These are phyloP conservation scores for Peromyscus eremicus DNA, from an alignment of 2,797 vertebrate species.

Conservation along the genomic window DNA sequence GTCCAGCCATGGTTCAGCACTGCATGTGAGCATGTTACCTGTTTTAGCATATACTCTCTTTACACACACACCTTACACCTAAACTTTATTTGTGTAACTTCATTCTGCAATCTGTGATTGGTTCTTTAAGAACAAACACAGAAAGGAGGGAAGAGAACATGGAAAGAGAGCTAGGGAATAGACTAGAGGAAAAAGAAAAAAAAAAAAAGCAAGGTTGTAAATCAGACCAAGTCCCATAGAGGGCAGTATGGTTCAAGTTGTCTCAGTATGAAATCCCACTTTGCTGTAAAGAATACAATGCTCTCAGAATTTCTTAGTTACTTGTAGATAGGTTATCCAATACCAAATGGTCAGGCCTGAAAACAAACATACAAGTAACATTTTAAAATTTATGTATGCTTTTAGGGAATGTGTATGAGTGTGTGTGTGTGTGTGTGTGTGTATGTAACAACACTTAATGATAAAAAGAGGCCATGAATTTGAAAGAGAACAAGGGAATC, in stretches of 20 bases:
- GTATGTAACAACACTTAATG: background rate
- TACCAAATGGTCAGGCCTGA: background rate
- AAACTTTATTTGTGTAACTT: background rate
- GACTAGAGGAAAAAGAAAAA: background rate
- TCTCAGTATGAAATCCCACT: background rate
- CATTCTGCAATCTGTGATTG: background rate
- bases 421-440: background rate
- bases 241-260: slow-evolving; percentile 74
- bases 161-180: background rate
- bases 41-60: slow-evolving; percentile 29
- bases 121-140: background rate
- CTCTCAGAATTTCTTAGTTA: background rate
- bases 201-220: background rate
- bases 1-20: background rate
- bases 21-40: background rate
- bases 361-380: background rate
- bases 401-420: background rate
- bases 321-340: background rate
- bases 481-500: background rate
- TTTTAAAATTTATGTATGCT: background rate
- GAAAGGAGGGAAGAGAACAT: background rate
- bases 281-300: background rate
- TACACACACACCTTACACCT: background rate
- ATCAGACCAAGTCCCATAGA: slow-evolving; percentile 70
- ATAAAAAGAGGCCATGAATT: background rate